phyloP scores from a whole-genome alignment of 2,888 invertebrate species.

The Hecatera dysodea region DNA sequence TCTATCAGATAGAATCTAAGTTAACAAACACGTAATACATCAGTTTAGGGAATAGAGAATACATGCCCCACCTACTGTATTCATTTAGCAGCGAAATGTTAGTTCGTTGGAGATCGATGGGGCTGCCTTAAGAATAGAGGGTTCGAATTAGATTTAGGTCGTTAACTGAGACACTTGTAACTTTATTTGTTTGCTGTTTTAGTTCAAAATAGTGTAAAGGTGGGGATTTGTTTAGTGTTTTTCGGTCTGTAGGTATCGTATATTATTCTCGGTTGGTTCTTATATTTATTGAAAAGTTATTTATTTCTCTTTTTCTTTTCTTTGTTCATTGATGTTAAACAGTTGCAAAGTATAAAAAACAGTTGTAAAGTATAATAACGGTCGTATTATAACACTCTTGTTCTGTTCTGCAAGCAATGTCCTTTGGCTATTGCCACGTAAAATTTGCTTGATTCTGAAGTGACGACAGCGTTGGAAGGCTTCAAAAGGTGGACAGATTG shows the following conservation, averaged over 20 bases:
- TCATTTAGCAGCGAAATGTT: conserved; percentile 53
- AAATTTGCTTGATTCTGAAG: no score
- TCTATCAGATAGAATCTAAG: conserved; percentile 11
- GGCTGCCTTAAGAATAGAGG: conserved; percentile 47
- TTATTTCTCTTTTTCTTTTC: no score
- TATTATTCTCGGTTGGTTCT: no score
- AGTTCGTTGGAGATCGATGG: conserved; percentile 48
- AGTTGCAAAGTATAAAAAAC: no score
- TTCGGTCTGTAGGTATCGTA: not conserved
- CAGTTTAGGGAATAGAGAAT: conserved; percentile 37
- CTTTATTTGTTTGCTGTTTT: conserved; percentile 7
- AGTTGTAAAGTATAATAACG: not conserved
- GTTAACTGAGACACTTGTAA: conserved; percentile 13
- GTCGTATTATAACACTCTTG: not conserved
- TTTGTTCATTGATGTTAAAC: no score
- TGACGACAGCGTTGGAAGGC: no score
- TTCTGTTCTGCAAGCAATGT: no score
- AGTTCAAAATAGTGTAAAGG: not conserved
- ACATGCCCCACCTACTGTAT: conserved; percentile 45
- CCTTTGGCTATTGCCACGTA: no score
- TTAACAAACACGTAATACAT: conserved; percentile 28
- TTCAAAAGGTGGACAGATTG: no score
- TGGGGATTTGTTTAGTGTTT: not conserved
- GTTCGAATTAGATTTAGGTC: conserved; percentile 41
- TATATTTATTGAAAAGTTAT: no score